Evolutionary conservation across 1,140 invertebrate species (phyloP).

Genomic region (Drosophila rhopaloa): DNA sequence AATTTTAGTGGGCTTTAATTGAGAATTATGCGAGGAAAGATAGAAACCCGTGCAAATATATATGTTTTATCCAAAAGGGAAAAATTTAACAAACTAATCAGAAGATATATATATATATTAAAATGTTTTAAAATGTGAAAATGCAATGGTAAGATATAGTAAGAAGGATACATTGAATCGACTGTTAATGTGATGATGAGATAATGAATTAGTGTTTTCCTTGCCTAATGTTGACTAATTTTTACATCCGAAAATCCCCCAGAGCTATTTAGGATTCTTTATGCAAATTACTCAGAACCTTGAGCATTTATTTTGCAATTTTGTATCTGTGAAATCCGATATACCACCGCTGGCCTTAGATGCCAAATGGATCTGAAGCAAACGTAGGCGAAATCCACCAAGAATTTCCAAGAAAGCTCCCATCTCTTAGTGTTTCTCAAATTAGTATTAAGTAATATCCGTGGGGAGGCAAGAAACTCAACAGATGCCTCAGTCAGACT

Average conservation of each 20-base stretch:
- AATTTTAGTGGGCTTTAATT: background rate
- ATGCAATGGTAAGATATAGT: background rate
- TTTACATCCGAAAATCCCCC: background rate
- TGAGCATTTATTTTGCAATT: slow-evolving; percentile 3
- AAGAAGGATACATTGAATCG: background rate
- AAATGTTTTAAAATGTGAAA: background rate
- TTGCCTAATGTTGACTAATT: background rate
- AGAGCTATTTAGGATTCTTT: background rate
- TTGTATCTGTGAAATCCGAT: slow-evolving; percentile 57
- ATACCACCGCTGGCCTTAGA: slow-evolving; percentile 34
- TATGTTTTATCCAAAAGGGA: background rate
- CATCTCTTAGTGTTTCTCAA: slow-evolving; percentile 7
- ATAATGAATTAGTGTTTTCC: background rate
- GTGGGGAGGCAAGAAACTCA: slow-evolving; percentile 52
- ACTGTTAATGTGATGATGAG: too few relatives aligned
- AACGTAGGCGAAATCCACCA: slow-evolving; percentile 43
- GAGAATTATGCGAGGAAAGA: background rate
- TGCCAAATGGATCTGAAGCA: slow-evolving; percentile 41
- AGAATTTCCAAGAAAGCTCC: slow-evolving; percentile 60
- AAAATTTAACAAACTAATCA: too few relatives aligned
- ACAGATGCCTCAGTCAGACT: slow-evolving; percentile 58
- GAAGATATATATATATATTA: too few relatives aligned
- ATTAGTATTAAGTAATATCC: slow-evolving; percentile 72
- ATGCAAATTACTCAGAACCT: background rate
- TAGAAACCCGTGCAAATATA: background rate